A percentile compares a stretch with the other conserved stretches of the same genome.
Conservation (phyloP, 2,888 invertebrate genomes). For the Mimumesa dahlbomi region DNA sequence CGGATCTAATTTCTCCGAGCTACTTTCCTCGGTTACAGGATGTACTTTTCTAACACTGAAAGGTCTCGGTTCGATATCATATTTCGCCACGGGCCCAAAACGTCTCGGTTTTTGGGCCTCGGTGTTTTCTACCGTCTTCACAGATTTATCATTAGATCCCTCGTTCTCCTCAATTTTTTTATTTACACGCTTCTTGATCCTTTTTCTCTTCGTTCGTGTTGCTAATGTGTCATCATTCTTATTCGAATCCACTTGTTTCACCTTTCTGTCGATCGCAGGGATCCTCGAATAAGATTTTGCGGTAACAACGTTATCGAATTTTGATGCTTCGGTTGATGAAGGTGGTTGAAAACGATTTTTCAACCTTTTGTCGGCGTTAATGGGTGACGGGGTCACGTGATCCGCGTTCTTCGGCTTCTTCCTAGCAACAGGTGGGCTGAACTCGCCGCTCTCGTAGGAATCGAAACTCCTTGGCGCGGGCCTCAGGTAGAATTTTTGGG, state of each 20-base stretch:
- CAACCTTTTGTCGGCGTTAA: slow-evolving; percentile 2
- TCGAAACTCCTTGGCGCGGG: neutral
- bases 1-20: neutral
- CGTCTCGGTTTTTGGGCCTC: too few species aligned
- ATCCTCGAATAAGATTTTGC: too few species aligned
- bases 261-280: too few species aligned
- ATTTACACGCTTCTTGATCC: slow-evolving; percentile 2
- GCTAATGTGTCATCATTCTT: neutral
- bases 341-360: neutral
- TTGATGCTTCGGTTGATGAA: neutral
- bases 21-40: neutral
- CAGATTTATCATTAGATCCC: too few species aligned
- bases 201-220: neutral
- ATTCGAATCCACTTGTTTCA: too few species aligned
- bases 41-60: slow-evolving; percentile 4
- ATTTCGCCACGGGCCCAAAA: slow-evolving; percentile 10
- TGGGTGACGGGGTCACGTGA: neutral
- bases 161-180: too few species aligned
- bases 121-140: too few species aligned
- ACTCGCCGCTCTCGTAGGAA: neutral
- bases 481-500: neutral
- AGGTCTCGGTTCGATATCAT: slow-evolving; percentile 47
- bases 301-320: too few species aligned
- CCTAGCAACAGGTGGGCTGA: neutral
- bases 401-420: neutral